These are phyloP conservation scores for Calameuta idolon DNA, from an alignment of 2,888 invertebrate genomes.

Conservation along the genomic window DNA sequence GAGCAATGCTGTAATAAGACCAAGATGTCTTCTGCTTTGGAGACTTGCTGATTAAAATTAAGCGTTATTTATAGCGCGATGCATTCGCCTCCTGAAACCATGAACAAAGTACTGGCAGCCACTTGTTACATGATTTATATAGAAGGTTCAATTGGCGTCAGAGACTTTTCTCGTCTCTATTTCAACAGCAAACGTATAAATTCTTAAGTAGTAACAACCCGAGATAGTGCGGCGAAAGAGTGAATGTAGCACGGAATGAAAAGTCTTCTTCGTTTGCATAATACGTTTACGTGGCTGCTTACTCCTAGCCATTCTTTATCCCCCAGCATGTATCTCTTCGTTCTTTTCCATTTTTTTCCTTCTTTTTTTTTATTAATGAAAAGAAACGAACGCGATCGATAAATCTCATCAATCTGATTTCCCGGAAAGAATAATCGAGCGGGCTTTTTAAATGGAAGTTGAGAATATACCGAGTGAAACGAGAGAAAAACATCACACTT, in stretches of 20 bases:
- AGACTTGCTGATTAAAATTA: not conserved
- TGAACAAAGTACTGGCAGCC: not conserved
- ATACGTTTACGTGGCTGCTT: too few relatives aligned
- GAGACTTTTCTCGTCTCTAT: not conserved
- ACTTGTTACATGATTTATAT: not conserved
- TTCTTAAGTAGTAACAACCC: not conserved
- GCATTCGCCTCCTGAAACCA: not conserved
- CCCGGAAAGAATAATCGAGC: not conserved
- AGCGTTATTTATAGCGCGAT: not conserved
- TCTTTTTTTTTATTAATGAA: not conserved
- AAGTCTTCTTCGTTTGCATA: not conserved
- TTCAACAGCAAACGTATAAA: not conserved
- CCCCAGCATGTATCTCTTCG: too few relatives aligned
- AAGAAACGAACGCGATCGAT: not conserved
- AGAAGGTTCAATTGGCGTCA: not conserved
- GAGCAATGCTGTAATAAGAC: not conserved
- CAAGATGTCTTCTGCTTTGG: not conserved
- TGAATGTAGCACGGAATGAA: not conserved
- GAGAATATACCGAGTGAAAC: not conserved
- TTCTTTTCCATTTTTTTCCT: too few relatives aligned
- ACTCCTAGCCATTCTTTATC: too few relatives aligned
- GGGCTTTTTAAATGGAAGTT: not conserved
- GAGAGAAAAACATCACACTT: not conserved
- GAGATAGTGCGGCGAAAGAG: not conserved
- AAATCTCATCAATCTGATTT: not conserved